phyloP scores from a whole-genome alignment of 2,113 vertebrate species.

The Potamarius usumacintae region DNA sequence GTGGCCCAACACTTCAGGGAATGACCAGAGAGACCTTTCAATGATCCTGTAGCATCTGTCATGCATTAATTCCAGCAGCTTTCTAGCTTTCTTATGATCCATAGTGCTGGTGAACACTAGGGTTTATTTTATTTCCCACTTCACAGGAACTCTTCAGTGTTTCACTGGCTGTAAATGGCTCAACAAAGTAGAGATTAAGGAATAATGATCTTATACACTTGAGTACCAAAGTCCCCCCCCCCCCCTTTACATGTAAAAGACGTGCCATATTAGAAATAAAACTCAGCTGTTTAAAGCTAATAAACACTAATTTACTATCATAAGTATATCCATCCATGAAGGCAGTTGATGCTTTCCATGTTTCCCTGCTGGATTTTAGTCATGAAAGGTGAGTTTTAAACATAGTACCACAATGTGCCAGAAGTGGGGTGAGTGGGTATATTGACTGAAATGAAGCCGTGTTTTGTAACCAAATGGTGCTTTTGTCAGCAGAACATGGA shows the following conservation, averaged over 20 bases:
- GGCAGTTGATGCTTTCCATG: background rate
- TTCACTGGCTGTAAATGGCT: too few species aligned
- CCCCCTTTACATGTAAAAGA: slow-evolving; percentile 58
- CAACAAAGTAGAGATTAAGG: too few species aligned
- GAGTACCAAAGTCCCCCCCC: too few species aligned
- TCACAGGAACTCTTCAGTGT: too few species aligned
- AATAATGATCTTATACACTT: too few species aligned
- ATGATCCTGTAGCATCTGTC: background rate
- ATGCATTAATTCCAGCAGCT: too few species aligned
- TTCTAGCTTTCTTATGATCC: too few species aligned
- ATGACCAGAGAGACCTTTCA: slow-evolving; percentile 5
- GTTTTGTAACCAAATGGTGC: slow-evolving; percentile 63
- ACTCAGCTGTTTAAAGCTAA: slow-evolving; percentile 31
- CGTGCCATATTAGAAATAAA: slow-evolving; percentile 33
- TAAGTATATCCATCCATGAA: slow-evolving; percentile 1
- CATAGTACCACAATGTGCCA: background rate
- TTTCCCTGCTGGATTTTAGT: slow-evolving; percentile 3
- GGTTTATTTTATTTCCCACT: too few species aligned
- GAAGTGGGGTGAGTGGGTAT: slow-evolving; percentile 33
- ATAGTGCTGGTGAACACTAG: too few species aligned
- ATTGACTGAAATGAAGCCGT: slow-evolving; percentile 56
- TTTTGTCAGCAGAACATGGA: slow-evolving; percentile 62
- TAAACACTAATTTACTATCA: slow-evolving; percentile 16
- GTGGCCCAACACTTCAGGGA: slow-evolving; percentile 10
- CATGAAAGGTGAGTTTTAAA: background rate